Evolutionary conservation across 2,113 vertebrate genomes (phyloP).

Genomic region (Dinomys branickii): DNA sequence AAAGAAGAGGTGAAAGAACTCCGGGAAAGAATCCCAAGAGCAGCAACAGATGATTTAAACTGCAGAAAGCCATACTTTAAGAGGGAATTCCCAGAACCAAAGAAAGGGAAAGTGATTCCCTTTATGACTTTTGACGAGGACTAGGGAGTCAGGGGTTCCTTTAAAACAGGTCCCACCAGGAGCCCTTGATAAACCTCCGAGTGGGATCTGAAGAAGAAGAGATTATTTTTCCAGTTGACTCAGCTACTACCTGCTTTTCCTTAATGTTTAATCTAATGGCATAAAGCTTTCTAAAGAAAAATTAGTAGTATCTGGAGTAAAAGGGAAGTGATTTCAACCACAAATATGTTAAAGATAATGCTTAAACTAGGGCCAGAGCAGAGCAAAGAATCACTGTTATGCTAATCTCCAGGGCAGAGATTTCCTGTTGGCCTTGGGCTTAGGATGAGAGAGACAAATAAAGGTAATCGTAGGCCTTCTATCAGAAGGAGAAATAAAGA

Average conservation of each 20-base stretch:
- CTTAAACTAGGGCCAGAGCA: neutral
- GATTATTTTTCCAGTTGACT: neutral
- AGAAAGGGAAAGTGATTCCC: neutral
- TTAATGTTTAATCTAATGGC: neutral
- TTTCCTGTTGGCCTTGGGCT: neutral
- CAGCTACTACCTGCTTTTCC: neutral
- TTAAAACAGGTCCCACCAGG: neutral
- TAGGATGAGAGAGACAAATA: neutral
- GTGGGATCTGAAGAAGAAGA: neutral
- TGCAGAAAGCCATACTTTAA: neutral
- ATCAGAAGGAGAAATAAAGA: neutral
- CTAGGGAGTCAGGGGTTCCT: neutral
- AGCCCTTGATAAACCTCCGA: neutral
- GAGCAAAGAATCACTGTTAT: neutral
- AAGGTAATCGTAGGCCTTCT: neutral
- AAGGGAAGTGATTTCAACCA: neutral
- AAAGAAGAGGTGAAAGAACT: neutral
- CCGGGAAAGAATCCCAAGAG: neutral
- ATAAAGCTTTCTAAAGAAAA: slow-evolving; percentile 11
- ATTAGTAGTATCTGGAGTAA: neutral
- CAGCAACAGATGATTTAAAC: neutral
- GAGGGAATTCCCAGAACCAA: neutral
- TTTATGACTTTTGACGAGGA: neutral
- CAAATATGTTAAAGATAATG: neutral
- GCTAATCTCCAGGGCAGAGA: neutral